These are phyloP conservation scores for Empidonax traillii DNA, from an alignment of 2,113 vertebrate species.

Conservation along the genomic window DNA sequence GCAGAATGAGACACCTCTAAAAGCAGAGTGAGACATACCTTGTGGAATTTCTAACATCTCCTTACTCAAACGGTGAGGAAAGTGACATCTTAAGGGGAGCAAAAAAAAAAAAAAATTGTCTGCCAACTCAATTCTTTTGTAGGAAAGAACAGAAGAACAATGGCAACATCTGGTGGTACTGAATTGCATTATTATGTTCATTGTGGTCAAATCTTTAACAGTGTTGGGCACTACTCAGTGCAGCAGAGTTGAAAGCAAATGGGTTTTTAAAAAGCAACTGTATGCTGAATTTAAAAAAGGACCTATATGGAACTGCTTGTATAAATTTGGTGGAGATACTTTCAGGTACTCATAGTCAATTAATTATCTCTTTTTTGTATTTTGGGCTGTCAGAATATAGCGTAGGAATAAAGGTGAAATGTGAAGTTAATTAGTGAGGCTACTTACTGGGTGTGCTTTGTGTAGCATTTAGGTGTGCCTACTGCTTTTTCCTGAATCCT, in stretches of 20 bases:
- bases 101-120: neutral
- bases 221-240: neutral
- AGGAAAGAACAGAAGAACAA: neutral
- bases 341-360: neutral
- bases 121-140: neutral
- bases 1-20: neutral
- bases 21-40: neutral
- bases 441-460: conserved; percentile 30
- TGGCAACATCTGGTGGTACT: neutral
- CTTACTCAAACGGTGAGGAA: neutral
- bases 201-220: neutral
- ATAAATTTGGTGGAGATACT: neutral
- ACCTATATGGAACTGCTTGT: neutral
- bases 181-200: neutral
- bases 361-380: neutral
- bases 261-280: neutral
- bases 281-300: neutral
- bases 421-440: neutral
- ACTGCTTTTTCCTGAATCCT: conserved; percentile 98
- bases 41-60: neutral
- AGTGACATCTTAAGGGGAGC: neutral
- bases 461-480: conserved; percentile 95
- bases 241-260: neutral
- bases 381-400: neutral
- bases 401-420: neutral